Base-by-base conservation (phyloP, 2,888 invertebrate species). In the Dasysyrphus albostriatus region DNA sequence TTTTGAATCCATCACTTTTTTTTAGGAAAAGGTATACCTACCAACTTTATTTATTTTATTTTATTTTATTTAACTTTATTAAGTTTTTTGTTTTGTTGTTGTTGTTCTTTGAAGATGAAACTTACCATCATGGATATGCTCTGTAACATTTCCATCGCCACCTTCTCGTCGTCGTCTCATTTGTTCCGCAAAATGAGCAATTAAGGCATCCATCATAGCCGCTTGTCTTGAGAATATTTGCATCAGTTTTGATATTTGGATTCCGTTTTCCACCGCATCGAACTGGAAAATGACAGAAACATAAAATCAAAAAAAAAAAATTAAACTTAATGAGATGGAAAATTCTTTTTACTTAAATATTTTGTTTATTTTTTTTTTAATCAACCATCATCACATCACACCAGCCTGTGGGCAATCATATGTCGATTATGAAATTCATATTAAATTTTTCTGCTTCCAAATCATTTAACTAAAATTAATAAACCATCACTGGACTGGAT, bases 161-260 rank as follows among this genome's bases (percentile, higher is more conserved):
- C 89, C 94, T 4, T 94, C 94, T 44, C 94, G 93, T 58, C 94
- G 91, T 89, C 94, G 95, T 89, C 96, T 95, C 89, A 95, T 94
- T 91, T 96, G 96, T 69, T 96, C 96, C 1, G 97, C 96, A 92
- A 97, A 97, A 85, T 96, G 95, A 78, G 96, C 95, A 88, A 98
- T 97, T 80, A 98, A 93, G 3, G 96, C 96, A 92, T 98, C 97
- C 96, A 98, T 97, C 95, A 98, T 96, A 88, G 95, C 94, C 44
- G 97, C 97, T 94, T 95, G 96, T 91, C 94, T 94, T 0, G 95
- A 95, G 90, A 93, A 93, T 88, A 93, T 91, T 90, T 93, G 93
- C 89, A 93, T 92, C 83, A 93, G 88, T 88, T 93, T 93, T 58
- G 93, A 92, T 88, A 93, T 91, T 83, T 92, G 91, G 85, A 92